Base-by-base conservation (phyloP, 1,140 invertebrate species). In the Scaptodrosophila lebanonensis region DNA sequence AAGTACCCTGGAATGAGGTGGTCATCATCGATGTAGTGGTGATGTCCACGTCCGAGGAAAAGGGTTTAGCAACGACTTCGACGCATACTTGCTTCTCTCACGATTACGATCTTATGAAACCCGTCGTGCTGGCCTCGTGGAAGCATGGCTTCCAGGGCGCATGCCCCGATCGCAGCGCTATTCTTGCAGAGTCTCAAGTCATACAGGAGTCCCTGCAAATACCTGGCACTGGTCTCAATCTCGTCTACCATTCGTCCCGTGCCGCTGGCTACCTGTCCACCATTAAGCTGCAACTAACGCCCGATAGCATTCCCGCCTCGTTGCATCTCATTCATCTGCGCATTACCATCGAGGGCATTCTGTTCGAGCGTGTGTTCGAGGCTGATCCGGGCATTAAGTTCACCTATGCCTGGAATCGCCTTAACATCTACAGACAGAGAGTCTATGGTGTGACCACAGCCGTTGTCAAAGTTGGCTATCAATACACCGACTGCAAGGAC, bases 1-100 rank as follows among this genome's bases (percentile, higher is more conserved):
- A 95, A 84, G 95, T 98, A 12, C 96, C 96, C 2, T 98, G 97
- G 96, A 99, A 99, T 88, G 95, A 98, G 91, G 93, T 95, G 45
- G 93, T 97, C 7, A 96, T 97, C 38, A 96, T 97, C 58, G 94
- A 97, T 66, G 92, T 93, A 25, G 91, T 97, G 18, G 87, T 93
- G 0, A 96, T 97, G 95, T 93, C 93, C 62, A 92, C 92, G 8
- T 91, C 92, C 0, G 94, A 96, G 43, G 94, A 95, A 38, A 93
- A 94, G 73, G 87, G 90, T 8, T 52, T 88, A 9, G 82, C 86
- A 1, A 84, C 87, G 2, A 87, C 89, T 5, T 88, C 91, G 1
- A 91, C 92, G 1, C 94, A 94, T 70, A 92, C 94, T 0, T 98
- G 97, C 79, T 89, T 93, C 4, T 92, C 93, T 0, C 97, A 98